Evolutionary conservation across 2,113 vertebrate species (phyloP).

Genomic region (Spea bombifrons): DNA sequence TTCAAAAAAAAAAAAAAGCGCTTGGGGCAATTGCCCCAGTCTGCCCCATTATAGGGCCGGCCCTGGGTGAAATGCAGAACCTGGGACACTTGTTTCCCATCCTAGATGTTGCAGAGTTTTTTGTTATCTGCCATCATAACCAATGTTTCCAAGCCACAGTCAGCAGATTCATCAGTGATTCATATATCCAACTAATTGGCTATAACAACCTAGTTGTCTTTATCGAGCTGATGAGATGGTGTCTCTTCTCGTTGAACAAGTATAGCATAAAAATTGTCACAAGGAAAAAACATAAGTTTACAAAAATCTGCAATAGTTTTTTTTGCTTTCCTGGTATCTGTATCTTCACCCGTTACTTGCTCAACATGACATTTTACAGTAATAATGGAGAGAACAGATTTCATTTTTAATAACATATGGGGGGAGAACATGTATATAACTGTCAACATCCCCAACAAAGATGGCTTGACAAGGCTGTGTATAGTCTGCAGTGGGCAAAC

Average conservation of each 20-base stretch:
- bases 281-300: slow-evolving; percentile 13
- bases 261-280: slow-evolving; percentile 15
- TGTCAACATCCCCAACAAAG: slow-evolving; percentile 41
- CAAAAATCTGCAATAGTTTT: slow-evolving; percentile 5
- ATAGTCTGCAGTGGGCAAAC: slow-evolving; percentile 37
- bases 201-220: too few relatives aligned
- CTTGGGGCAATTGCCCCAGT: too few relatives aligned
- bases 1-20: too few relatives aligned
- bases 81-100: too few relatives aligned
- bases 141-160: too few relatives aligned
- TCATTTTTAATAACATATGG: slow-evolving; percentile 48
- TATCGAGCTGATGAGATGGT: too few relatives aligned
- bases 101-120: too few relatives aligned
- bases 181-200: too few relatives aligned
- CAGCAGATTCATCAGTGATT: too few relatives aligned
- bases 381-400: slow-evolving; percentile 44
- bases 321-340: slow-evolving; percentile 32
- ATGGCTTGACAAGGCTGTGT: slow-evolving; percentile 24
- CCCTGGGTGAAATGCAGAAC: too few relatives aligned
- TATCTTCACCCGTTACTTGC: slow-evolving; percentile 16
- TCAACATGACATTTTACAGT: slow-evolving; percentile 42
- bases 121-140: too few relatives aligned
- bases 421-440: slow-evolving; percentile 31
- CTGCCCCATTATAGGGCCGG: too few relatives aligned
- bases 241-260: background rate